phyloP scores from a whole-genome alignment of 2,888 invertebrate species.

The Synergus laeviventris region DNA sequence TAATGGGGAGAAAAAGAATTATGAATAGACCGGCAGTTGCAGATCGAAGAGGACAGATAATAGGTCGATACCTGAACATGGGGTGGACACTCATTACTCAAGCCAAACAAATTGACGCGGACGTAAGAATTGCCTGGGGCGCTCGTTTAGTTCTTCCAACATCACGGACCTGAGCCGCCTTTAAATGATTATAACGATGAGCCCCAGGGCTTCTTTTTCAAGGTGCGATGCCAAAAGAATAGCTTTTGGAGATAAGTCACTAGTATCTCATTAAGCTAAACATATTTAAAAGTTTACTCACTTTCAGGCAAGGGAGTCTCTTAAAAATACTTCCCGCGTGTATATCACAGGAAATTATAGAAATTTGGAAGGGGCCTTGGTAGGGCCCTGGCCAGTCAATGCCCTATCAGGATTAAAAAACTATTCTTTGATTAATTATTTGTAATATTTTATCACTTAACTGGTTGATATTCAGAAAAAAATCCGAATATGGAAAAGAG shows the following conservation, averaged over 20 bases:
- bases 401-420: too few relatives aligned
- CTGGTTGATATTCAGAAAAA: too few relatives aligned
- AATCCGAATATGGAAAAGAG: too few relatives aligned
- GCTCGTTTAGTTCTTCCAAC: constrained; percentile 32
- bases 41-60: not conserved
- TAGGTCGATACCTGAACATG: constrained; percentile 1
- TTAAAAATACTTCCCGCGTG: not conserved
- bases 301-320: too few relatives aligned
- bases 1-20: not conserved
- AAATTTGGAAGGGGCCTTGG: too few relatives aligned
- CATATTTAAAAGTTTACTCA: not conserved
- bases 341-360: too few relatives aligned
- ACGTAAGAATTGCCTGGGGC: constrained; percentile 40
- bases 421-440: too few relatives aligned
- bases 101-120: constrained; percentile 42
- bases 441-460: too few relatives aligned
- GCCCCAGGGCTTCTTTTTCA: constrained; percentile 30
- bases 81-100: constrained; percentile 40
- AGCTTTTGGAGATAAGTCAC: not conserved
- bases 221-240: constrained; percentile 23
- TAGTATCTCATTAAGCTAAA: not conserved
- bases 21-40: not conserved
- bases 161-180: constrained; percentile 33
- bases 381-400: too few relatives aligned
- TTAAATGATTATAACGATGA: constrained; percentile 38